Evolutionary conservation across 2,888 invertebrate species (phyloP).

Genomic region (Xanthia togata): DNA sequence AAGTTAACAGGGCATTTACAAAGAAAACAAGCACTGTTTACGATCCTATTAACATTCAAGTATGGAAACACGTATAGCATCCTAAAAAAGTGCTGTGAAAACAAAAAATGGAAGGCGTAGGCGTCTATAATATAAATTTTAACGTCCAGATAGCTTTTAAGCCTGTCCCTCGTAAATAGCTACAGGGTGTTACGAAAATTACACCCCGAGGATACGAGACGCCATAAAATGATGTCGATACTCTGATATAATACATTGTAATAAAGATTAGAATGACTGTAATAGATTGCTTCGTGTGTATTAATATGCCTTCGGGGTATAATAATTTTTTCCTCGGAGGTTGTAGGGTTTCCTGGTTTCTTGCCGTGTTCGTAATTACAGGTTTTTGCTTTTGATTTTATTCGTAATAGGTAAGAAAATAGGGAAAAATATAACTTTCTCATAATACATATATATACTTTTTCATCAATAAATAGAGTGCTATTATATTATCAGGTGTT

Average conservation of each 20-base stretch:
- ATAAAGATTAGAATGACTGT: constrained; percentile 79
- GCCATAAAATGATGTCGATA: constrained; percentile 80
- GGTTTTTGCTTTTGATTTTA: constrained; percentile 4
- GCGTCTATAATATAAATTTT: constrained; percentile 78
- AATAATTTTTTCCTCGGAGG: constrained; percentile 65
- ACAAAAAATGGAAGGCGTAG: constrained; percentile 60
- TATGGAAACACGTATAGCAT: constrained; percentile 36
- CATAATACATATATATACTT: too few species aligned
- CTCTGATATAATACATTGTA: constrained; percentile 78
- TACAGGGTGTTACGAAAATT: constrained; percentile 80
- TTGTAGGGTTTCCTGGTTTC: constrained; percentile 26
- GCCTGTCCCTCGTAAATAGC: constrained; percentile 81
- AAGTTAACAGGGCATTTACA: constrained; percentile 1
- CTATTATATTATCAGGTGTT: too few species aligned
- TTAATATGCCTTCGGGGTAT: constrained; percentile 75
- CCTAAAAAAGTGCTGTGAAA: constrained; percentile 53
- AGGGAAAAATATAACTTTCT: too few species aligned
- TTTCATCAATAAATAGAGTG: too few species aligned
- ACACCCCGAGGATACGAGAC: constrained; percentile 76
- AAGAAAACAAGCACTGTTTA: constrained; percentile 13
- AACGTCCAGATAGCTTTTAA: constrained; percentile 82
- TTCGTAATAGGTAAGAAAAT: not conserved
- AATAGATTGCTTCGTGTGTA: constrained; percentile 75
- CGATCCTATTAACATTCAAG: constrained; percentile 45
- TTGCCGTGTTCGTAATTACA: constrained; percentile 44